Evolutionary conservation across 2,888 invertebrate genomes (phyloP).

Genomic region (Drosophila anceps): DNA sequence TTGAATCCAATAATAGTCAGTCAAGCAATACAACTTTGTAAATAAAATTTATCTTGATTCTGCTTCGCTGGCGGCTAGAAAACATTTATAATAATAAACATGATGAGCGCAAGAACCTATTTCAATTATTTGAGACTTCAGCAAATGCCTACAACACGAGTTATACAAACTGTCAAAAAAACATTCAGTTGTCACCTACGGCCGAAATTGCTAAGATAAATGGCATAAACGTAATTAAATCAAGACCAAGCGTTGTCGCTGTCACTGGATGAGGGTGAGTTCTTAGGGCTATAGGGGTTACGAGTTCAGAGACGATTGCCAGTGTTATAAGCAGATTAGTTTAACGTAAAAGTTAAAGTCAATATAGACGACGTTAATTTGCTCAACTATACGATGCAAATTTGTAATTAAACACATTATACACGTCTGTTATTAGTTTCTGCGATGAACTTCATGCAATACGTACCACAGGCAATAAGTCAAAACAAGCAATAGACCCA

Average conservation of each 20-base stretch:
- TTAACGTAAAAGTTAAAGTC: background rate
- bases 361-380: background rate
- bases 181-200: slow-evolving; percentile 5
- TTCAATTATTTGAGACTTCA: slow-evolving; percentile 13
- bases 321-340: background rate
- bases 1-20: slow-evolving; percentile 2
- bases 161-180: slow-evolving; percentile 15
- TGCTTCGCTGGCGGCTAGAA: slow-evolving; percentile 7
- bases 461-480: slow-evolving; percentile 55
- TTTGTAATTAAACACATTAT: slow-evolving; percentile 63
- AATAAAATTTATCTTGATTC: slow-evolving; percentile 2
- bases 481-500: slow-evolving; percentile 47
- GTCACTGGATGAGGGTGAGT: background rate
- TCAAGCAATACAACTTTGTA: background rate
- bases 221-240: slow-evolving; percentile 26
- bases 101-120: slow-evolving; percentile 1
- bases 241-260: background rate
- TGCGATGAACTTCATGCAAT: slow-evolving; percentile 5
- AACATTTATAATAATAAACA: slow-evolving; percentile 10
- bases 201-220: slow-evolving; percentile 19
- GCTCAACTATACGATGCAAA: slow-evolving; percentile 14
- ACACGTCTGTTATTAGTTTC: slow-evolving; percentile 23
- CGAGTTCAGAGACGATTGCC: background rate
- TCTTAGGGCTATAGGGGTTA: background rate
- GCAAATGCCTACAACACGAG: background rate